Base-by-base conservation (phyloP, 2,888 invertebrate genomes). In the Diarsia dahlii region DNA sequence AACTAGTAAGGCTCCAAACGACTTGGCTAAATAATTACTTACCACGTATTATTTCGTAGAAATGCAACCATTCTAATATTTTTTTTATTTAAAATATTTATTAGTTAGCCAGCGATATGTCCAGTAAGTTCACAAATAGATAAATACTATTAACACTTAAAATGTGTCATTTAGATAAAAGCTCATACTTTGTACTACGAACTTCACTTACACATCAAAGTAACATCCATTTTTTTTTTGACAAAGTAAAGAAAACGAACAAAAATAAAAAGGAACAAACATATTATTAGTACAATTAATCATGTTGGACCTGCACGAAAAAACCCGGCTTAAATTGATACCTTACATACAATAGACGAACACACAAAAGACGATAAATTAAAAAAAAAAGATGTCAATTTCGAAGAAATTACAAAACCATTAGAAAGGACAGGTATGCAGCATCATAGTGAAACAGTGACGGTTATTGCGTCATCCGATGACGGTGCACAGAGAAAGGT, bases 401-500 rank as follows among this genome's bases (percentile, higher is more conserved):
- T 66, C 20, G 45, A 71, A 72, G 60, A 65, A 78, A 58, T 52
- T 67, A 65, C 75, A 81, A 72, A 64, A 64, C 13, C 63, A 75
- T 67, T 86, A 81, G 87, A 86, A 87, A 81, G 87, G 85, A 80
- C 64, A 69, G 50, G 45, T 62, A n/a, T 46, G 76, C 68, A 71
- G 73, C 54, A 75, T 83, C 71, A 64, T 71, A 78, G 67, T 63
- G 83, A 84, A 86, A 87, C 69, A 80, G 81, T 81, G 66, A 82
- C 73, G 20, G 46, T 65, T 77, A 77, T 87, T 87, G 86, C 87
- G 76, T 87, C 87, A 87, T 79, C 69, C 78, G 28, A 58, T 77
- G 76, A 87, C 85, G 87, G 64, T 13, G 48, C 60, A 48, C 65
- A 77, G 87, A 87, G 86, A 86, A 87, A 86, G 86, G 87, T 83